A percentile compares a stretch with the other conserved stretches of the same genome.
Evolutionary conservation across 2,888 invertebrate species (phyloP).

Genomic region (Fragum fragum): DNA sequence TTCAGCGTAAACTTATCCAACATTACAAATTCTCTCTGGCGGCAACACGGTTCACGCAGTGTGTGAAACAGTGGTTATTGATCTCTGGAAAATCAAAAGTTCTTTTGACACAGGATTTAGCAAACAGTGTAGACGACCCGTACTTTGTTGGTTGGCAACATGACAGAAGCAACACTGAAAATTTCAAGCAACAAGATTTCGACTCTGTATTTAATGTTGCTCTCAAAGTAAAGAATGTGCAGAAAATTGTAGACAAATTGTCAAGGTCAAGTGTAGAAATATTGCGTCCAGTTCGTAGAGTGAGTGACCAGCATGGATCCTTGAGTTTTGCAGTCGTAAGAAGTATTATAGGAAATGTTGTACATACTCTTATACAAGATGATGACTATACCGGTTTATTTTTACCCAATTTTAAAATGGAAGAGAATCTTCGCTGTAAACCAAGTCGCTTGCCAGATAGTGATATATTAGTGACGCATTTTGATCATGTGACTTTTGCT

Average conservation of each 20-base stretch:
- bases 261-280: slow-evolving; percentile 78
- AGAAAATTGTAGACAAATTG: slow-evolving; percentile 72
- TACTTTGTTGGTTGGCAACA: slow-evolving; percentile 50
- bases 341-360: slow-evolving; percentile 87
- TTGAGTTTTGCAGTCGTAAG: slow-evolving; percentile 85
- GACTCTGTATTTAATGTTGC: slow-evolving; percentile 87
- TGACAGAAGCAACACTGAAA: too few relatives aligned
- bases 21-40: slow-evolving; percentile 80
- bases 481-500: slow-evolving; percentile 87
- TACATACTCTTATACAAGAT: slow-evolving; percentile 87
- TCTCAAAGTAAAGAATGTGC: slow-evolving; percentile 85
- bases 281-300: slow-evolving; percentile 75
- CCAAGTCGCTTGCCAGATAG: neutral
- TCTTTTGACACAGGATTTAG: slow-evolving; percentile 78
- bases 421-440: neutral
- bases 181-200: neutral
- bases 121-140: slow-evolving; percentile 41
- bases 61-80: slow-evolving; percentile 79
- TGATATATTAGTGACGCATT: slow-evolving; percentile 73
- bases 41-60: slow-evolving; percentile 63
- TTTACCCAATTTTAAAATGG: slow-evolving; percentile 85
- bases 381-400: slow-evolving; percentile 85
- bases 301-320: slow-evolving; percentile 81
- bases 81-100: slow-evolving; percentile 79
- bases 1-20: slow-evolving; percentile 72